These are phyloP conservation scores for Chrysocyon brachyurus DNA, from an alignment of 2,797 vertebrate genomes.

Conservation along the genomic window DNA sequence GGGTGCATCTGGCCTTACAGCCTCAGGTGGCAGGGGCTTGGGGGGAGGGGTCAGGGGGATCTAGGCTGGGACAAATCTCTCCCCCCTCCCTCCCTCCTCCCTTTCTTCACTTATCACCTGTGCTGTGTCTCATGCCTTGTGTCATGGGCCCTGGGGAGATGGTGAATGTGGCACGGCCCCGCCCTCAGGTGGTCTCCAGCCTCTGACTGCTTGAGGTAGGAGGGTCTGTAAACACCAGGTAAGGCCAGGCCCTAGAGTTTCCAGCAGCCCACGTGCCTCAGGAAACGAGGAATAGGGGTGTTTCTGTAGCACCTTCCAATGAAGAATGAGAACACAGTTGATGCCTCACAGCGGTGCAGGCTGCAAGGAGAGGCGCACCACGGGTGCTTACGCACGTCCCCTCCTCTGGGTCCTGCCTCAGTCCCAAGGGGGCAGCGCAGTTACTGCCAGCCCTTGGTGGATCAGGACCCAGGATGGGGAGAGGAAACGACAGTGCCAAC, in stretches of 20 bases:
- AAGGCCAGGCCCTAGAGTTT: background rate
- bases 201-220: background rate
- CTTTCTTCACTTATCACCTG: background rate
- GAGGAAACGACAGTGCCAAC: background rate
- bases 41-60: background rate
- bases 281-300: background rate
- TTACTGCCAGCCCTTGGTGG: background rate
- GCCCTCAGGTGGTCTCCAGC: background rate
- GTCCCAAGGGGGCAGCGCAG: background rate
- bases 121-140: background rate
- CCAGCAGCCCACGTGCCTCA: background rate
- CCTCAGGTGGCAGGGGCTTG: background rate
- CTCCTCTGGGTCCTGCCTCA: background rate
- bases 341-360: accelerated
- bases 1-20: background rate
- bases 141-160: background rate
- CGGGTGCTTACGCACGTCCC: background rate
- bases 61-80: no score
- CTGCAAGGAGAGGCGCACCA: background rate
- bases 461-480: background rate
- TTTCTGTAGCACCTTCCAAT: background rate
- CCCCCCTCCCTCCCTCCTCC: background rate
- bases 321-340: background rate
- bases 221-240: background rate
- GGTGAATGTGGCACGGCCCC: background rate